Evolutionary conservation across 1,140 invertebrate species (phyloP).

Genomic region (Charaxes varanes): DNA sequence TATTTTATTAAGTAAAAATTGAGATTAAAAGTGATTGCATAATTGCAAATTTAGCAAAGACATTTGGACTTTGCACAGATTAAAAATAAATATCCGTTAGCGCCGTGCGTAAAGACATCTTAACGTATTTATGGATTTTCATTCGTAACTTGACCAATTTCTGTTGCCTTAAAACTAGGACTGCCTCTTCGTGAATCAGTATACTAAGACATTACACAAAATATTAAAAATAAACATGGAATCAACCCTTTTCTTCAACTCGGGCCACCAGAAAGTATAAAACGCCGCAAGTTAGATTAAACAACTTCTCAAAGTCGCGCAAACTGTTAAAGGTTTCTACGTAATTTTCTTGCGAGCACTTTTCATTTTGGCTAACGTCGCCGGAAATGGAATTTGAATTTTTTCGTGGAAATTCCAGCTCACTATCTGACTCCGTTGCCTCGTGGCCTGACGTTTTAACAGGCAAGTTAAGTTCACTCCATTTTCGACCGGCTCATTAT

Average conservation of each 20-base stretch:
- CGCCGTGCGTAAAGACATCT: too few relatives aligned
- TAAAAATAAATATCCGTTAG: too few relatives aligned
- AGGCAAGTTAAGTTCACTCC: background rate
- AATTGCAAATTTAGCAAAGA: too few relatives aligned
- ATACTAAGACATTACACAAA: background rate
- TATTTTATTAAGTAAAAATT: too few relatives aligned
- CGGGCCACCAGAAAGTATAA: conserved; percentile 19
- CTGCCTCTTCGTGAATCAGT: too few relatives aligned
- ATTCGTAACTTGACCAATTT: too few relatives aligned
- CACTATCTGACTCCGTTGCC: conserved; percentile 10
- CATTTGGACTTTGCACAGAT: too few relatives aligned
- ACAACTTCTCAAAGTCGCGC: conserved; percentile 35
- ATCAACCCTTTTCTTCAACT: conserved; percentile 14
- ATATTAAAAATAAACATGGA: background rate
- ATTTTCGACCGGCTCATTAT: too few relatives aligned
- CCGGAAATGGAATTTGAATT: conserved; percentile 15
- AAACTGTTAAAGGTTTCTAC: conserved; percentile 31
- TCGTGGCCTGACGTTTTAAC: background rate
- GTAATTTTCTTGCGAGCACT: conserved; percentile 29
- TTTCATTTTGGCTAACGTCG: conserved; percentile 17
- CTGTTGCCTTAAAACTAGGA: too few relatives aligned
- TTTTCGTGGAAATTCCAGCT: conserved; percentile 10
- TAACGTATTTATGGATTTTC: too few relatives aligned
- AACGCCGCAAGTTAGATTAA: conserved; percentile 51
- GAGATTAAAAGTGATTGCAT: too few relatives aligned